Base-by-base conservation (phyloP, 2,888 invertebrate species). In the Tiliacea citrago region DNA sequence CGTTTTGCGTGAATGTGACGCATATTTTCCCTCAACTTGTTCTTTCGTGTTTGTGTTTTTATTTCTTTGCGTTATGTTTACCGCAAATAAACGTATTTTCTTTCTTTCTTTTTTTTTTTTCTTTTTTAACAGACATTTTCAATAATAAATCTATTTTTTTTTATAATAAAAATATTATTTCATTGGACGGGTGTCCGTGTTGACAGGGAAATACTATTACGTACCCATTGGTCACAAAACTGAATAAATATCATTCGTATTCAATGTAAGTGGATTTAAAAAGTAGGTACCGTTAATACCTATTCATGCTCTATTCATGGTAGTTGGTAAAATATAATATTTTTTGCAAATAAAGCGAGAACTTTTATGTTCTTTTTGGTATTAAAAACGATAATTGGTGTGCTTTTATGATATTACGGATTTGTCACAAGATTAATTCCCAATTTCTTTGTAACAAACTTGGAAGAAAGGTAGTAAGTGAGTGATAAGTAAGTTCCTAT, bases 171-270 rank as follows among this genome's bases (percentile, higher is more conserved):
- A 55, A 72, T 13, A 49, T 61, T 47, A 47, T 70, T 70, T 58
- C 49, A 51, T 21, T 24, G 21, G 47, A 21, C 12, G 7, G 55
- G 51, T 70, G 39, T 63, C 68, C 29, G 35, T 63, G 47, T 57
- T 70, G 75, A 88, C 86, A 88, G 70, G 80, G 42, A 83, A 88
- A 84, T 69, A 81, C 83, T 74, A 84, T 88, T 84, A 84, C 72
- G 45, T 65, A 66, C 61, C 68, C 79, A 76, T 82, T 82, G 84
- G 79, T 81, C 77, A 79, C 77, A 74, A 73, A 51, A 58, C n/a
- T 42, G 73, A 75, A 80, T 75, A 76, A 75, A 79, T 63, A 71
- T 71, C 21, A 77, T 75, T 79, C 49, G 73, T 70, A 68, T 73
- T 74, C 12, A 63, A 67, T 61, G 13, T 35, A 65, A 35, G 9